These are phyloP conservation scores for Crenuchus spilurus DNA, from an alignment of 2,797 vertebrate species.

Conservation along the genomic window DNA sequence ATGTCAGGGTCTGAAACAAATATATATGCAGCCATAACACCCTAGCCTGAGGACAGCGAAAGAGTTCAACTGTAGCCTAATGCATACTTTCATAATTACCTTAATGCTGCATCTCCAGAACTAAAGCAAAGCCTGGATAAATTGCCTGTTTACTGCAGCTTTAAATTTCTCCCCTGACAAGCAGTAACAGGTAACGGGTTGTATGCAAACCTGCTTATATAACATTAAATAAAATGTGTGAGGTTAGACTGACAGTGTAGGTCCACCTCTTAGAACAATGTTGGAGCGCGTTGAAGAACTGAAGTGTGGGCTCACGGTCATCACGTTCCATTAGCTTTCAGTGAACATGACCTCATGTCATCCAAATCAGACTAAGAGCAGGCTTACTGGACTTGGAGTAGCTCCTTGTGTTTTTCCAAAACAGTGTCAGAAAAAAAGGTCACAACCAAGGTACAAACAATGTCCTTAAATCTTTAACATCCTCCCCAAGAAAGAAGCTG, in stretches of 20 bases:
- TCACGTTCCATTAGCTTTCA: slow-evolving; percentile 31
- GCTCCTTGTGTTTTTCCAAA: not conserved
- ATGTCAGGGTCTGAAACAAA: slow-evolving; percentile 26
- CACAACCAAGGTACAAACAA: too few species aligned
- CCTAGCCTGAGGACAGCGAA: slow-evolving; percentile 31
- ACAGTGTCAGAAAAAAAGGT: too few species aligned
- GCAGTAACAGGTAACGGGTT: slow-evolving; percentile 38
- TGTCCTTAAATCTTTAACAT: too few species aligned
- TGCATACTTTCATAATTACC: slow-evolving; percentile 47
- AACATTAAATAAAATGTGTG: not conserved
- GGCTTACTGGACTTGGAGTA: not conserved
- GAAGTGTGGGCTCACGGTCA: not conserved
- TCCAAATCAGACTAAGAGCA: not conserved
- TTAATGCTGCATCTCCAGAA: slow-evolving; percentile 36
- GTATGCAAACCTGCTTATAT: not conserved
- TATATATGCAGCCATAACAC: slow-evolving; percentile 22
- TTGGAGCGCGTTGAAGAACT: not conserved
- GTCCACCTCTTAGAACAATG: not conserved
- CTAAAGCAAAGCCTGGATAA: slow-evolving; percentile 16
- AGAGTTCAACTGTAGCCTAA: slow-evolving; percentile 20
- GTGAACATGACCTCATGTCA: too few species aligned
- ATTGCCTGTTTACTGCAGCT: slow-evolving; percentile 20
- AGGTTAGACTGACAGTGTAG: not conserved
- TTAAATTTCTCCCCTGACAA: slow-evolving; percentile 4
- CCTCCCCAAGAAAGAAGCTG: too few species aligned